Percentiles rank a stretch among this genome's conserved stretches.
Evolutionary conservation across 2,113 vertebrate genomes (phyloP).

Genomic region (Leucopternis melanops): DNA sequence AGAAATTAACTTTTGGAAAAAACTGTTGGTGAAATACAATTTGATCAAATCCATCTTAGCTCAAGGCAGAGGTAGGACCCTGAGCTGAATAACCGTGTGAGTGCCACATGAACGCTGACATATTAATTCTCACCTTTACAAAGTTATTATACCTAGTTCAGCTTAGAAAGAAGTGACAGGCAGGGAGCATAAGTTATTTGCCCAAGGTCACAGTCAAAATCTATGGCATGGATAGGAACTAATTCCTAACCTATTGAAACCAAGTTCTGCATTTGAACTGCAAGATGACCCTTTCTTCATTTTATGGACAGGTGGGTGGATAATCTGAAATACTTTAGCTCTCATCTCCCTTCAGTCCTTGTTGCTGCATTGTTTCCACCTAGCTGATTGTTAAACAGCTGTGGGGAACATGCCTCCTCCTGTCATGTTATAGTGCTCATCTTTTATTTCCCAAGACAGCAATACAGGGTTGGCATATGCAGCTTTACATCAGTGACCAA

Average conservation of each 20-base stretch:
- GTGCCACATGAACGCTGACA: background rate
- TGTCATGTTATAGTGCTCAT: background rate
- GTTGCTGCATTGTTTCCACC: background rate
- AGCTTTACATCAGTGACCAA: background rate
- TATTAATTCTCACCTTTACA: background rate
- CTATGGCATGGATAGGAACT: background rate
- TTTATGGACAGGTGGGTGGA: background rate
- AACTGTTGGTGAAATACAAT: background rate
- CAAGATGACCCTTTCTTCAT: background rate
- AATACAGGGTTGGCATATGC: background rate
- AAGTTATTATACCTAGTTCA: background rate
- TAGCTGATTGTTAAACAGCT: background rate
- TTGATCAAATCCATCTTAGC: background rate
- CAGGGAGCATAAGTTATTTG: background rate
- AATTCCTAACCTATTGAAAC: background rate
- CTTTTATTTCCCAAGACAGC: background rate
- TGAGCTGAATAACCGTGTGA: background rate
- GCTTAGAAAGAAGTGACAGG: background rate
- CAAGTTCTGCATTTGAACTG: background rate
- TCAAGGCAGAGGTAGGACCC: background rate
- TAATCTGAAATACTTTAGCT: background rate
- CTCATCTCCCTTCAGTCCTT: background rate
- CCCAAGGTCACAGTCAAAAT: background rate
- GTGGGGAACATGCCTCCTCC: background rate
- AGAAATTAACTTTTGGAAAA: background rate